Base-by-base conservation (phyloP, 92 coral and sea anemone species). In the Umimayanthus kanabou region DNA sequence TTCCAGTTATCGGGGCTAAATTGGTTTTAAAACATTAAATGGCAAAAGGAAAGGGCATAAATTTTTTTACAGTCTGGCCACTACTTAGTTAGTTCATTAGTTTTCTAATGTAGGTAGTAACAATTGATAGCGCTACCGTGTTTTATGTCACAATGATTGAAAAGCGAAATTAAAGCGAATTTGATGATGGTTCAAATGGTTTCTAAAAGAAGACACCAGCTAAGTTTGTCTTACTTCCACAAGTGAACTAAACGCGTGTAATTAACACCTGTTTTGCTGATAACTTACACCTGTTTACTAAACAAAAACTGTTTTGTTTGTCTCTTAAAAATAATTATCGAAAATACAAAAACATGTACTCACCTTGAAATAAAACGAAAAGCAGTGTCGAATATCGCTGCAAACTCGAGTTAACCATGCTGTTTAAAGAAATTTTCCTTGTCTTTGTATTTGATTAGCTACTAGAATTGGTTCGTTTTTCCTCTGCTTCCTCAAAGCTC, bases 361-460 rank as follows among this genome's bases (percentile, higher is more conserved):
- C 25, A 80, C 84, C 84, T 53, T 80, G 71, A 80, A 57, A 29
- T 55, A 55, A 55, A 58, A 30, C 84, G 9, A 80, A 80, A 80
- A 80, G 43, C 29, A 80, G n/a, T 10, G 47, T 22, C 3, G 47
- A 30, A 20, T 80, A 80, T 28, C 49, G 26, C 61, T 15, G 64
- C 4, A 55, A 67, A 26, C 69, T 79, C 67, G 18, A 79, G 39
- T 39, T 23, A 1, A 72, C 84, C 84, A 80, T 76, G 13, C 43
- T 37, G n/a, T 22, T 42, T 57, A 3, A 20, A 61, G 69, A 20
- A 61, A 61, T 61, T 25, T 61, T 20, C 26, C 69, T 5, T 61
- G 26, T 61, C n/a, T 23, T 22, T 61, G 23, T 61, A 14, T 18
- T 61, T 61, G 26, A 61, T 20, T 16, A 2, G 69, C 69, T 23